A percentile compares a stretch with the other conserved stretches of the same genome.
Conservation (phyloP, 2,113 vertebrate species). For the Coregonus clupeaformis region DNA sequence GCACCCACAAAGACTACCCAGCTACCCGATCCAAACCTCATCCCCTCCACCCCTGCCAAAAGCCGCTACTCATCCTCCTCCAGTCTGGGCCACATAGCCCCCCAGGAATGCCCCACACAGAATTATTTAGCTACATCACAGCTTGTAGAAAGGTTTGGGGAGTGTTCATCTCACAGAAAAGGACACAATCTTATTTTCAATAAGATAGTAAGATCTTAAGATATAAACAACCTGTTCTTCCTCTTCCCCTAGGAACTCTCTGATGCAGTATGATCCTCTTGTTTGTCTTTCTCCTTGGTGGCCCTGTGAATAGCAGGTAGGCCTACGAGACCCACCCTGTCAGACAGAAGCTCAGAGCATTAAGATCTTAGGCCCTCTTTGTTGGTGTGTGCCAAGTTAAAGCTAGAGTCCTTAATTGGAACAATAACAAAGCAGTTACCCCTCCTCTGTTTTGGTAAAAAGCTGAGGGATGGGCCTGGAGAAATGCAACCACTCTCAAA, state of each 20-base stretch:
- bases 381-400: conserved; percentile 10
- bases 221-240: too few relatives aligned
- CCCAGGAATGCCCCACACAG: conserved; percentile 61
- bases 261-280: not conserved
- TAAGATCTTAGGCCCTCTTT: conserved; percentile 44
- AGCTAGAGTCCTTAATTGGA: too few relatives aligned
- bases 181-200: too few relatives aligned
- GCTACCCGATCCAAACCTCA: conserved; percentile 27
- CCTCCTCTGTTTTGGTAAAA: too few relatives aligned
- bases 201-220: too few relatives aligned
- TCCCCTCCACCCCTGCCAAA: conserved; percentile 41
- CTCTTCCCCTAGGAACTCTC: too few relatives aligned
- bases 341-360: conserved; percentile 7
- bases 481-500: too few relatives aligned
- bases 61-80: conserved; percentile 64
- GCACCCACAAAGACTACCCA: conserved; percentile 15
- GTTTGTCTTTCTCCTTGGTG: not conserved
- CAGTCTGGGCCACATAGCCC: conserved; percentile 65
- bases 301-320: not conserved
- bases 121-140: conserved; percentile 25
- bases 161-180: too few relatives aligned
- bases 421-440: too few relatives aligned
- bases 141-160: not conserved
- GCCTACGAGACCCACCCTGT: conserved; percentile 12
- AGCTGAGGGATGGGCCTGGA: too few relatives aligned